These are phyloP conservation scores for Oegoconia quadripuncta DNA, from an alignment of 2,888 invertebrate genomes.

Conservation along the genomic window DNA sequence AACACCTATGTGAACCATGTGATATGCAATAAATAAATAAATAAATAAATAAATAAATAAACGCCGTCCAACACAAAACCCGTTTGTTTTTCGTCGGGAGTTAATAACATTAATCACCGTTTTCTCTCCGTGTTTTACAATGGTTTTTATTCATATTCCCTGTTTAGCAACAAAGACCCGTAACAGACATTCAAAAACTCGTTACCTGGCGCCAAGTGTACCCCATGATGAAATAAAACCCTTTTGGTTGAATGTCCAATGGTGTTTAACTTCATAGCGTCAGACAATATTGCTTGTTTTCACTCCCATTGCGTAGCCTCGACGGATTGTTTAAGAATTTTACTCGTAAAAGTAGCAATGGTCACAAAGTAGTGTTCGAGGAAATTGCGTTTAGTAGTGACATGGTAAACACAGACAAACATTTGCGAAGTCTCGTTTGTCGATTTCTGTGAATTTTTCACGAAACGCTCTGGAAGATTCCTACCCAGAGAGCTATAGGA, in stretches of 20 bases:
- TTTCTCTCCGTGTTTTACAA: too few relatives aligned
- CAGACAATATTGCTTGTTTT: background rate
- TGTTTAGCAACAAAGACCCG: background rate
- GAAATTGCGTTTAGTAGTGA: background rate
- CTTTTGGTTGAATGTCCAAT: slow-evolving; percentile 1
- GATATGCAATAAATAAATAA: too few relatives aligned
- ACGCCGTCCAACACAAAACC: too few relatives aligned
- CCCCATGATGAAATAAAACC: slow-evolving; percentile 8
- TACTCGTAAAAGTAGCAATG: background rate
- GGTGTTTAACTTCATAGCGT: background rate
- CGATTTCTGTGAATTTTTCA: slow-evolving; percentile 8
- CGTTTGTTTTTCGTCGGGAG: too few relatives aligned
- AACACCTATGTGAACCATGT: too few relatives aligned
- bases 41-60: too few relatives aligned
- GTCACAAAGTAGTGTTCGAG: background rate
- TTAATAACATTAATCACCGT: too few relatives aligned
- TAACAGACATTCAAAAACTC: slow-evolving; percentile 9
- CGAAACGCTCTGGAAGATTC: slow-evolving; percentile 2
- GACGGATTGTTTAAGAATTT: too few relatives aligned
- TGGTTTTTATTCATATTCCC: too few relatives aligned
- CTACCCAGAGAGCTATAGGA: background rate
- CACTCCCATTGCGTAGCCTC: background rate
- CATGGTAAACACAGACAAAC: slow-evolving; percentile 4
- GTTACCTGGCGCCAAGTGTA: slow-evolving; percentile 3
- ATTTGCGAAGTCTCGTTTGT: slow-evolving; percentile 4